Evolutionary conservation across 2,797 vertebrate genomes (phyloP).

Genomic region (Anas acuta): DNA sequence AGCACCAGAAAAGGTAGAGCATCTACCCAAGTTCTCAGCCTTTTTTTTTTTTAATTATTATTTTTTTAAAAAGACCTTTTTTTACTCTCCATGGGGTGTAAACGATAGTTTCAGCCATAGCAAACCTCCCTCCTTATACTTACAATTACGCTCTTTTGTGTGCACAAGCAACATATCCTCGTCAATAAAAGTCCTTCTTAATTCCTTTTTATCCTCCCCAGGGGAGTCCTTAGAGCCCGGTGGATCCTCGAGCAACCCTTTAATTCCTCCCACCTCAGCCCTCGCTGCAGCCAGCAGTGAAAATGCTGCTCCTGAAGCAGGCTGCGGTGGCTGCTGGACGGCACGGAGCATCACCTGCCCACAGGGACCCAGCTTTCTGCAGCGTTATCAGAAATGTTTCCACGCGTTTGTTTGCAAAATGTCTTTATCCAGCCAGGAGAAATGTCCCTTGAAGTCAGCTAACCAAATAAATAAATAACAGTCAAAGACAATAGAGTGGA

Average conservation of each 20-base stretch:
- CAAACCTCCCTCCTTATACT: neutral
- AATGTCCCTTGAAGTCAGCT: conserved; percentile 59
- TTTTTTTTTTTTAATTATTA: too few species aligned
- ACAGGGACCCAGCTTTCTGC: conserved; percentile 17
- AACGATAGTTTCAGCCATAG: neutral
- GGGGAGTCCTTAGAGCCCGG: neutral
- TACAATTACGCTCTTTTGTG: neutral
- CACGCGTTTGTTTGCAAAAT: conserved; percentile 42
- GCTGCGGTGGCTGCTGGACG: conserved; percentile 17
- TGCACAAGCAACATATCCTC: neutral
- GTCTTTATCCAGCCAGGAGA: conserved; percentile 52
- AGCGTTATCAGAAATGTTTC: conserved; percentile 29
- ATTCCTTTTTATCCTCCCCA: conserved; percentile 50
- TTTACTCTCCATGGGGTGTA: neutral
- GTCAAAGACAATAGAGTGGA: neutral
- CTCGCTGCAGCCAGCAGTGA: neutral
- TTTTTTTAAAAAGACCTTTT: neutral
- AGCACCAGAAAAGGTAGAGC: neutral
- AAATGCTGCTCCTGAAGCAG: conserved; percentile 4
- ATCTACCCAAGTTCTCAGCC: neutral
- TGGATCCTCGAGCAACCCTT: conserved; percentile 13
- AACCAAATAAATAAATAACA: conserved; percentile 46
- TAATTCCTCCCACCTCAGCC: conserved; percentile 40
- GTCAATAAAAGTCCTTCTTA: conserved; percentile 36
- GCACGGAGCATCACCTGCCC: conserved; percentile 54